Evolutionary conservation across 2,113 vertebrate genomes (phyloP).

Genomic region (Pachypanchax playfairii): DNA sequence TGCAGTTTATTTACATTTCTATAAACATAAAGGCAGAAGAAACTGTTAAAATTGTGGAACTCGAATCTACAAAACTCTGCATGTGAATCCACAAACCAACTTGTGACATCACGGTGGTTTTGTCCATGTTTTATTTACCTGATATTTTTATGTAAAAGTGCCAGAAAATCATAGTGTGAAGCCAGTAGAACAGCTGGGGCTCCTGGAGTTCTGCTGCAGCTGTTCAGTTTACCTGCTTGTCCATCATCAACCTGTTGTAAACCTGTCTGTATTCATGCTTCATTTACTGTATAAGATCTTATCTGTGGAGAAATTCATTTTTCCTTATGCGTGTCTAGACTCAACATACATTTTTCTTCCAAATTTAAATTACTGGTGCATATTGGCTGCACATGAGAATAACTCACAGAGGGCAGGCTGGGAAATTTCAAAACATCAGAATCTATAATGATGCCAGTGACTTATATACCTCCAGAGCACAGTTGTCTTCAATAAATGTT

Average conservation of each 20-base stretch:
- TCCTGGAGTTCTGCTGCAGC: background rate
- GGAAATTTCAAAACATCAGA: conserved; percentile 6
- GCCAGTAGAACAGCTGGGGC: too few species aligned
- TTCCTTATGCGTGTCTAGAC: conserved; percentile 2
- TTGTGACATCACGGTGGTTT: too few species aligned
- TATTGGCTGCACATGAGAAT: conserved; percentile 3
- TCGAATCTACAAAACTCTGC: background rate
- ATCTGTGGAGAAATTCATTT: conserved; percentile 20
- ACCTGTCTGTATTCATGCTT: conserved; percentile 19
- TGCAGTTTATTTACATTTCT: background rate
- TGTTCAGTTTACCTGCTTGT: background rate
- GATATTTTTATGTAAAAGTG: background rate
- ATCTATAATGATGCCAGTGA: conserved; percentile 25
- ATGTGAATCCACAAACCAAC: background rate
- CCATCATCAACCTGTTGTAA: conserved; percentile 4
- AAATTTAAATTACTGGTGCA: conserved; percentile 16
- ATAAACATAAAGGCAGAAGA: background rate
- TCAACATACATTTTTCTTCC: conserved; percentile 12
- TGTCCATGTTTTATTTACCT: background rate
- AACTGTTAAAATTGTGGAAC: background rate
- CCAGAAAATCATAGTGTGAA: background rate
- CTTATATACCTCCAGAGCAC: conserved; percentile 12
- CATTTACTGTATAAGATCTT: conserved; percentile 22
- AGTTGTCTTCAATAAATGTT: conserved; percentile 16
- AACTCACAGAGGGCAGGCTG: background rate